Percentiles rank a stretch among this genome's conserved stretches.
phyloP scores from a whole-genome alignment of 2,797 vertebrate species.

The Myotis pilosus region DNA sequence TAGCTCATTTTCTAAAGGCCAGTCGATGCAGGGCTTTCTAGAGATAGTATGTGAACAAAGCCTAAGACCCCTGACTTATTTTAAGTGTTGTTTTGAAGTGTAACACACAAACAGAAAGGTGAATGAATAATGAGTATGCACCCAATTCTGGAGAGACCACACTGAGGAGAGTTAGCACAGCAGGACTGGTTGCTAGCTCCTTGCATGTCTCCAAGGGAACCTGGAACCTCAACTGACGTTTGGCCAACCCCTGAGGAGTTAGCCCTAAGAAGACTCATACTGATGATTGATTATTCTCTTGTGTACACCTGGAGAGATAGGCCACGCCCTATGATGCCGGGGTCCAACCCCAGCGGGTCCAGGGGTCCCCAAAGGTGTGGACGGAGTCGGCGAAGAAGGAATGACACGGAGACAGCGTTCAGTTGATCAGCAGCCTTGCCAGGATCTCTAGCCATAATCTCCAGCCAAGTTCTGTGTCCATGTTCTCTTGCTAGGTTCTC shows the following conservation, averaged over 20 bases:
- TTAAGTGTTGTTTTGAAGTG: neutral
- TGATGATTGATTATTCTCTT: neutral
- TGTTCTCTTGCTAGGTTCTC: no score
- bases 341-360: no score
- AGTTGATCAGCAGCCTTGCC: no score
- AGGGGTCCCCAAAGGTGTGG: no score
- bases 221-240: neutral
- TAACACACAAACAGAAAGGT: neutral
- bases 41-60: neutral
- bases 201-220: neutral
- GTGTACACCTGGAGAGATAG: neutral
- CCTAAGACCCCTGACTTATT: neutral
- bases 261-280: neutral
- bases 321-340: neutral
- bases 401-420: no score
- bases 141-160: neutral
- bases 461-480: no score
- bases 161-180: neutral
- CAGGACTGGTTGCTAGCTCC: neutral
- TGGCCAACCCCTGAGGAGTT: neutral
- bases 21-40: neutral
- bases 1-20: neutral
- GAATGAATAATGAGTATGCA: neutral
- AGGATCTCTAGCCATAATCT: no score
- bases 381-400: no score